phyloP scores from a whole-genome alignment of 2,113 vertebrate genomes.

The Notothenia rossii region DNA sequence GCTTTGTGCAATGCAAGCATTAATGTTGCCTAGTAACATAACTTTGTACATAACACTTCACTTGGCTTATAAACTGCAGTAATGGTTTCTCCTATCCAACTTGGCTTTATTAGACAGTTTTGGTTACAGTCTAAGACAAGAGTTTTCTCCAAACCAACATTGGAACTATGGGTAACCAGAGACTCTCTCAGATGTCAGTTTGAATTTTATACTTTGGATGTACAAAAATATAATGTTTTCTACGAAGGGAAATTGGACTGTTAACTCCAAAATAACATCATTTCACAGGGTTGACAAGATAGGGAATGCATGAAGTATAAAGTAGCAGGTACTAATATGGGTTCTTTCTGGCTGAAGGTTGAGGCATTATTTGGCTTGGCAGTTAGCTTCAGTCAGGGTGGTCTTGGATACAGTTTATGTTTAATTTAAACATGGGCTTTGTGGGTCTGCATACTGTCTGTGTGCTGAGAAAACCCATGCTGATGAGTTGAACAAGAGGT shows the following conservation, averaged over 20 bases:
- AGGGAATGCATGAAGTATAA: constrained; percentile 5
- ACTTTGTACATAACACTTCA: constrained; percentile 25
- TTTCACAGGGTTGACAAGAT: background rate
- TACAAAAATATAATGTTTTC: background rate
- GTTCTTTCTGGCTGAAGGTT: constrained; percentile 26
- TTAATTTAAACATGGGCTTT: constrained; percentile 65
- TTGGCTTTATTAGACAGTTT: constrained; percentile 15
- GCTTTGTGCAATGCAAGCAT: background rate
- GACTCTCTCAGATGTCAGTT: background rate
- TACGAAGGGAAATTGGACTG: constrained; percentile 7
- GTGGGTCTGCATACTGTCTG: constrained; percentile 61
- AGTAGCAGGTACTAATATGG: constrained; percentile 52
- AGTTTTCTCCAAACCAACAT: background rate
- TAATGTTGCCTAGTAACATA: constrained; percentile 31
- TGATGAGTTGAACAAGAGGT: constrained; percentile 33
- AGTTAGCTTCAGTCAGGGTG: constrained; percentile 61
- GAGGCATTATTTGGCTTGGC: constrained; percentile 60
- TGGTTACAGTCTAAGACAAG: background rate
- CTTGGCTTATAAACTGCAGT: background rate
- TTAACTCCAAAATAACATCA: constrained; percentile 25
- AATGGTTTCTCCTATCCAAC: constrained; percentile 2
- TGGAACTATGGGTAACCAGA: background rate
- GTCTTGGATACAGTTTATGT: constrained; percentile 68
- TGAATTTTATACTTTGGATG: constrained; percentile 14
- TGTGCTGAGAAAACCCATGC: constrained; percentile 41